Conservation (phyloP, 2,888 invertebrate genomes). For the Lordiphosa andalusiaca region DNA sequence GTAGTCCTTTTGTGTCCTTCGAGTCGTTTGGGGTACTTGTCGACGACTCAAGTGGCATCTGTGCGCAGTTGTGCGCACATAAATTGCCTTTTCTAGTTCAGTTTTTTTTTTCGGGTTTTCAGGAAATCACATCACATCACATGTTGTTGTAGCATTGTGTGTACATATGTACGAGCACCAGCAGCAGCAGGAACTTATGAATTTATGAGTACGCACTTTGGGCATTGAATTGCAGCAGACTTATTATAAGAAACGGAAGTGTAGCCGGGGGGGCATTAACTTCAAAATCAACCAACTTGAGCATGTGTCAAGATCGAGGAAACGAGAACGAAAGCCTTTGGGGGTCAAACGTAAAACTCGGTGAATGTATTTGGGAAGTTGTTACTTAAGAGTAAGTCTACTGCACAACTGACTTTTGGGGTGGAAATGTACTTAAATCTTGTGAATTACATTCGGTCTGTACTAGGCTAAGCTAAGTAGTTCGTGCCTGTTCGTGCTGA, state of each 20-base stretch:
- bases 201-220: constrained; percentile 21
- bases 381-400: too few relatives aligned
- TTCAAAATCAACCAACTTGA: constrained; percentile 6
- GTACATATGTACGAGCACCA: not conserved
- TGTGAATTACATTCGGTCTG: too few relatives aligned
- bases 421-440: too few relatives aligned
- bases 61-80: constrained; percentile 65
- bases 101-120: constrained; percentile 10
- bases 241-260: not conserved
- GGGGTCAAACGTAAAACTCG: too few relatives aligned
- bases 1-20: constrained; percentile 22
- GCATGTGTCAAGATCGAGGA: constrained; percentile 1
- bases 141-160: not conserved
- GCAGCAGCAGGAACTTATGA: constrained; percentile 32
- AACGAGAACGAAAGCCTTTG: too few relatives aligned
- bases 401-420: too few relatives aligned
- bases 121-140: not conserved
- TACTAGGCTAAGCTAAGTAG: too few relatives aligned
- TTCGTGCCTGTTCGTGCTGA: too few relatives aligned
- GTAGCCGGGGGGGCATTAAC: constrained; percentile 2
- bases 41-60: constrained; percentile 71
- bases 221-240: constrained; percentile 3
- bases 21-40: constrained; percentile 56
- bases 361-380: too few relatives aligned
- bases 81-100: constrained; percentile 44